Base-by-base conservation (phyloP, 2,888 invertebrate species). In the Hydrotaea diabolus region DNA sequence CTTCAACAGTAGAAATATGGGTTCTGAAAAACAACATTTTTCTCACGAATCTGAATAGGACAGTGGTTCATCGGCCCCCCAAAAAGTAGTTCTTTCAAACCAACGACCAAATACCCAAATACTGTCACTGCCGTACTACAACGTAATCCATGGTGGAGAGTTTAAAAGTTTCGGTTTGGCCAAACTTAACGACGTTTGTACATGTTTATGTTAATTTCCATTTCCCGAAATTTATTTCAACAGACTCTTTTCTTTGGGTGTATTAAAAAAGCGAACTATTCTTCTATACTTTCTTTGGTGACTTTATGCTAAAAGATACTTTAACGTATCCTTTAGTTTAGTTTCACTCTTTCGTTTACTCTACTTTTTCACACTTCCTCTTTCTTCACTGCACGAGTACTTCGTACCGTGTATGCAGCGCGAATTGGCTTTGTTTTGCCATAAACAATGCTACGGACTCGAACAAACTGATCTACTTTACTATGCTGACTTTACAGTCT, bases 371-470 rank as follows among this genome's bases (percentile, higher is more conserved):
- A 39, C 39, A 49, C 49, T n/a, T n/a, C 49, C n/a, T 49, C 13
- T 43, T 43, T 11, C 5, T 2, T 43, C 43, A n/a, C n/a, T n/a
- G n/a, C n/a, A n/a, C n/a, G n/a, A n/a, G n/a, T 43, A 13, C 15
- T 43, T 4, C 15, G 43, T 13, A 15, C n/a, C 49, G n/a, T n/a
- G 7, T 49, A 7, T 7, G 31, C 2, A 49, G 13, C 15, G n/a
- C 49, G 49, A 49, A 49, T n/a, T 49, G 49, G 49, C 49, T 49
- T 49, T 49, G 49, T 49, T 49, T 49, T 49, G 39, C 9, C 39
- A 39, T 39, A 39, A 39, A 39, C 39, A 39, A 49, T 7, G 49
- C 1, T n/a, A 49, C 49, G n/a, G 49, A 49, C 49, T n/a, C 49
- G 49, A 7, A n/a, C 0, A 39, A 43, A 49, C 15, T n/a, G n/a